Conservation (phyloP, 2,113 vertebrate genomes). For the Parotia lawesii region DNA sequence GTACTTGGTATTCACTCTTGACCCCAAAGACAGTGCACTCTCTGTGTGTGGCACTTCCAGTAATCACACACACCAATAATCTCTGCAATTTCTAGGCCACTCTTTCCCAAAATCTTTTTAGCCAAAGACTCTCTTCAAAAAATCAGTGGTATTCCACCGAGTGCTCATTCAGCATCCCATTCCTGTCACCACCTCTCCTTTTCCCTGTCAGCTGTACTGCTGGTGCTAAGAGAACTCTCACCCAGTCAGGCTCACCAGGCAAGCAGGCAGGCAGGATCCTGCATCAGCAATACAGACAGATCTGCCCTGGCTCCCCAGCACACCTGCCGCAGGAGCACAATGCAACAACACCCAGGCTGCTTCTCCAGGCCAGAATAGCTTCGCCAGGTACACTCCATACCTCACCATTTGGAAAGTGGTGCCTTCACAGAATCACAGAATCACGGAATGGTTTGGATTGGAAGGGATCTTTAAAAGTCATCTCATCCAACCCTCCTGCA, state of each 20-base stretch:
- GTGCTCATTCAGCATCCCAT: neutral
- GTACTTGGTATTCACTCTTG: neutral
- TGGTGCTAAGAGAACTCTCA: neutral
- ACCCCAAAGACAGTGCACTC: neutral
- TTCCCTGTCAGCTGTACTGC: neutral
- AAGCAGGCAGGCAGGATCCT: neutral
- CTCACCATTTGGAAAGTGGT: neutral
- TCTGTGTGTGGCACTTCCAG: neutral
- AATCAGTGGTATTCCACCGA: neutral
- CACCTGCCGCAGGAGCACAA: neutral
- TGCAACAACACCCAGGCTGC: neutral
- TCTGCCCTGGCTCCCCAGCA: neutral
- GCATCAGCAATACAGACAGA: neutral
- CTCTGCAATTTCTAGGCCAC: neutral
- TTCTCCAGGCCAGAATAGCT: neutral
- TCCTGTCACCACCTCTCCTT: neutral
- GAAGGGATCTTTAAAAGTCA: neutral
- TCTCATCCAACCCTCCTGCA: neutral
- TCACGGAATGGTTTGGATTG: neutral
- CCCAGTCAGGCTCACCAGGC: neutral
- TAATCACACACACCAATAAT: neutral
- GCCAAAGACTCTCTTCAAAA: neutral
- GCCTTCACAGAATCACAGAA: neutral
- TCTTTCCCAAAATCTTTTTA: neutral
- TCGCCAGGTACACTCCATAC: neutral